These are phyloP conservation scores for Petromus typicus DNA, from an alignment of 2,113 vertebrate genomes.

Conservation along the genomic window DNA sequence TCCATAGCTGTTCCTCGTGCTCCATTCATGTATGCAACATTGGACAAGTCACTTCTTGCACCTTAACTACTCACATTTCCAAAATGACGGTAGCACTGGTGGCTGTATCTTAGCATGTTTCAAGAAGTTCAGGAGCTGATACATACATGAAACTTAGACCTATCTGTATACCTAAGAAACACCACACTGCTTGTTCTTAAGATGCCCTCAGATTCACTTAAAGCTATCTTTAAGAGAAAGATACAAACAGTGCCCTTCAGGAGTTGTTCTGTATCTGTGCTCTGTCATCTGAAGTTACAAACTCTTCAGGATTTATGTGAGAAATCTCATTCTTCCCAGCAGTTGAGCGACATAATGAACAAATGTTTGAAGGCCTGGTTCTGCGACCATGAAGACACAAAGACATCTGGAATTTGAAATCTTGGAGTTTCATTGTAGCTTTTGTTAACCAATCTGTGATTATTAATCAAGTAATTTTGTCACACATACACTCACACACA, in stretches of 20 bases:
- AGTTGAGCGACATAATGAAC: neutral
- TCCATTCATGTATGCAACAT: neutral
- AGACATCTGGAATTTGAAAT: conserved; percentile 36
- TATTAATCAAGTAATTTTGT: neutral
- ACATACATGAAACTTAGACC: neutral
- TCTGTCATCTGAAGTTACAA: neutral
- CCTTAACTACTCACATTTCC: neutral
- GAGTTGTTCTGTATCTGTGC: neutral
- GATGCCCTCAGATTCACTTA: neutral
- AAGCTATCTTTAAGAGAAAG: too few species aligned
- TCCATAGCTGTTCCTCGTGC: neutral
- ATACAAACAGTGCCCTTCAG: neutral
- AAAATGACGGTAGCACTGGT: neutral
- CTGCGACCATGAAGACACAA: neutral
- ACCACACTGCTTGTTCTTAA: neutral
- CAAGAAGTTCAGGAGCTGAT: neutral
- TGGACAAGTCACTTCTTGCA: neutral
- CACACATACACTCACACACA: neutral
- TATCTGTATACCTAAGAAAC: neutral
- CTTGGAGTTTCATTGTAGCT: neutral
- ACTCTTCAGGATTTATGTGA: neutral
- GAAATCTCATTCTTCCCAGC: neutral
- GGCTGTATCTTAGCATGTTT: neutral
- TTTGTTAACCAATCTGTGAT: neutral
- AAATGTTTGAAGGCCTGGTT: neutral